Percentiles rank a stretch among this genome's conserved stretches.
Conservation (phyloP, 53 echinoderm and acorn worm genomes). For the Echinometra lucunter region DNA sequence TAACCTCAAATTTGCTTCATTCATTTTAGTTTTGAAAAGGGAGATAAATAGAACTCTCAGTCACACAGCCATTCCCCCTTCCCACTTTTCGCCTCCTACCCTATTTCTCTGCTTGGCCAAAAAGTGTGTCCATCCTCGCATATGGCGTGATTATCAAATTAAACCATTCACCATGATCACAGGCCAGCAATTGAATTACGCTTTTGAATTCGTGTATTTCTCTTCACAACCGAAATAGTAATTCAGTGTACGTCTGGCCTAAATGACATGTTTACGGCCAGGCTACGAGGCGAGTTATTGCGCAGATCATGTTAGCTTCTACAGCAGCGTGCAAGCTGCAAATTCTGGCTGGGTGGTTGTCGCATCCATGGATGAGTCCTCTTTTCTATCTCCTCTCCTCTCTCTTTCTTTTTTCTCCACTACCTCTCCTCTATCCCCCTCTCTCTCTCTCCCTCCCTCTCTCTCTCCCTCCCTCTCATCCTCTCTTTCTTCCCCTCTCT, state of each 20-base stretch:
- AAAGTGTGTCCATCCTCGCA: slow-evolving; percentile 15
- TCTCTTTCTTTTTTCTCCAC: neutral
- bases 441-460: neutral
- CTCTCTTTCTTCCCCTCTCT: neutral
- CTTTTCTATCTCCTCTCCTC: neutral
- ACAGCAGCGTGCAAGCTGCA: slow-evolving; percentile 10
- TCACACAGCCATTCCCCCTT: neutral
- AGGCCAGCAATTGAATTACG: slow-evolving; percentile 50
- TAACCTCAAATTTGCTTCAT: too few species aligned
- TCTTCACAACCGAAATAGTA: slow-evolving; percentile 39
- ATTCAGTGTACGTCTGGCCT: slow-evolving; percentile 51
- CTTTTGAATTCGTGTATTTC: slow-evolving; percentile 31
- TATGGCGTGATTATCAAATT: slow-evolving; percentile 54
- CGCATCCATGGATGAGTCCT: neutral
- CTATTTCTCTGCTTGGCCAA: neutral
- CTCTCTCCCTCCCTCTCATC: neutral
- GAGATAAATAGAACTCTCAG: neutral
- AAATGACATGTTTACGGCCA: slow-evolving; percentile 59
- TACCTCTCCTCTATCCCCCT: neutral
- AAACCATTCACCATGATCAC: slow-evolving; percentile 53
- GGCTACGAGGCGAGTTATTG: slow-evolving; percentile 26
- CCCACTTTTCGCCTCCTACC: neutral
- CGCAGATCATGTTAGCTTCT: slow-evolving; percentile 13
- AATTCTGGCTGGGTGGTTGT: slow-evolving; percentile 23
- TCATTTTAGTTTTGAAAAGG: too few species aligned